phyloP scores from a whole-genome alignment of 1,140 invertebrate genomes.

The Diploscapter pachys region DNA sequence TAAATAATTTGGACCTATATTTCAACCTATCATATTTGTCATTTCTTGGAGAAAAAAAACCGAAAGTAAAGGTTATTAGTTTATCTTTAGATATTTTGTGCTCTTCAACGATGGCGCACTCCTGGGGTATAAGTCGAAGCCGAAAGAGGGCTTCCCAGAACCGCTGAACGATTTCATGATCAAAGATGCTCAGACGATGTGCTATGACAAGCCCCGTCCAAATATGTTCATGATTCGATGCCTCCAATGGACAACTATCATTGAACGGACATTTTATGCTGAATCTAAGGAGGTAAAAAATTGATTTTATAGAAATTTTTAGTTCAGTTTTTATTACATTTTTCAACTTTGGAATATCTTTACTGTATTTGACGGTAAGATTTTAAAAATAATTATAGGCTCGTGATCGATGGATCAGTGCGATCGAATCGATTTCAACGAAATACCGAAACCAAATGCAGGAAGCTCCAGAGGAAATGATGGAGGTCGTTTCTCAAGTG shows the following conservation, averaged over 20 bases:
- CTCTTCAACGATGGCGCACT: constrained; percentile 86
- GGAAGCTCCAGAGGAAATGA: constrained; percentile 14
- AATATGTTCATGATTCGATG: constrained; percentile 95
- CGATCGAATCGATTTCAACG: constrained; percentile 42
- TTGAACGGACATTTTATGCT: constrained; percentile 94
- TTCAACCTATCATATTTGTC: background rate
- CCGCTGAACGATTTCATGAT: constrained; percentile 99
- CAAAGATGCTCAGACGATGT: constrained; percentile 85
- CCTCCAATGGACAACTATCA: constrained; percentile 94
- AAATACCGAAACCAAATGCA: constrained; percentile 14
- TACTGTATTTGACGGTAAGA: background rate
- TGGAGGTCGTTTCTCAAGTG: constrained; percentile 19
- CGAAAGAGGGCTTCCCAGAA: constrained; percentile 72
- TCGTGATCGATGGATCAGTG: constrained; percentile 55
- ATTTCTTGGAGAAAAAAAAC: background rate
- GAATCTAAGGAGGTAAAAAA: constrained; percentile 68
- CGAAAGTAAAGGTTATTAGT: background rate
- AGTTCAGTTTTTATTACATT: background rate
- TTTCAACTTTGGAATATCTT: too few species aligned
- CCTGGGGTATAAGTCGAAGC: constrained; percentile 85
- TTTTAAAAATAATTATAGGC: background rate
- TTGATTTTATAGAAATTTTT: background rate
- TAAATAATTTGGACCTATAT: constrained; percentile 58
- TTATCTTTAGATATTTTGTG: constrained; percentile 74
- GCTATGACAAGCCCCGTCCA: constrained; percentile 85